Base-by-base conservation (phyloP, 2,888 invertebrate genomes). In the Hyppa rectilinea region DNA sequence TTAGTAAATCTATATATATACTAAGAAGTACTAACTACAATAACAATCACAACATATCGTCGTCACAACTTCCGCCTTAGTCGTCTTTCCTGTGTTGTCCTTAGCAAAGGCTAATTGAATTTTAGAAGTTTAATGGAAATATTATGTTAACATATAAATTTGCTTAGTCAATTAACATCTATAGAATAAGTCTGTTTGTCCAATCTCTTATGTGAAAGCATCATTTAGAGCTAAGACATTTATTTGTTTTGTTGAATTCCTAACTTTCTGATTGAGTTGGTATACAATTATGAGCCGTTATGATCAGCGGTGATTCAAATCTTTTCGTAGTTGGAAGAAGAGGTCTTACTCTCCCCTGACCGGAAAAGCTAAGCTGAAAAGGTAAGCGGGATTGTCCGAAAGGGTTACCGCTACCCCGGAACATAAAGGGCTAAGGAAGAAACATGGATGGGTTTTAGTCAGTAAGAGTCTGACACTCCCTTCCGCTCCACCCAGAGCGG, bases 201-300 rank as follows among this genome's bases (percentile, higher is more conserved):
- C 5, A 68, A 76, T 55, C 23, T 68, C 34, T 31, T 14, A 47
- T 10, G 77, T 53, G 77, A 77, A 68, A 81, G 70, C 31, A 26
- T 38, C 26, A n/a, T 52, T 50, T 2, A 36, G 20, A 29, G 7
- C 20, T 65, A 6, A 40, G 26, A 62, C 45, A 17, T 47, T n/a
- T n/a, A 52, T 75, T 74, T 75, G 55, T 55, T 50, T 73, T 71
- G 47, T 29, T 23, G 5, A 36, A 79, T 80, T 63, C 52, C 58
- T 1, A 3, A 26, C 36, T 59, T 52, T 64, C 47, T 2, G 5
- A 49, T 23, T 20, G 0, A 53, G 23, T 10, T 23, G 29, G 49
- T 29, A 31, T 40, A 34, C 43, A 17, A 67, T 50, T 14, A 36
- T n/a, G n/a, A n/a, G n/a, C n/a, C n/a, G n/a, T n/a, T 36, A 10